Base-by-base conservation (phyloP, 2,888 invertebrate genomes). In the Chironomus tentans region DNA sequence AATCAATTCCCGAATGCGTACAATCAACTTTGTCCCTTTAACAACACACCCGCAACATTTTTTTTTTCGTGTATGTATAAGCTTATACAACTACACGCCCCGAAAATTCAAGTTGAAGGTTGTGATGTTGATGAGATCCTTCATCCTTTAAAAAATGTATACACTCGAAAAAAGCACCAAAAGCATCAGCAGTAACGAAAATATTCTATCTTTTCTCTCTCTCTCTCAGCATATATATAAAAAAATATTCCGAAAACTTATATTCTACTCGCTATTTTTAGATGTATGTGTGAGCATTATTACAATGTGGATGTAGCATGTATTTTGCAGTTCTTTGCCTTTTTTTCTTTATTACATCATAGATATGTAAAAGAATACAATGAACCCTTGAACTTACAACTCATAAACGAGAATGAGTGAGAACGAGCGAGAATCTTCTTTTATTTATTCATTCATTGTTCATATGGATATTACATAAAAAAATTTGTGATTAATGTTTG, bases 41-140 rank as follows among this genome's bases (percentile, higher is more conserved):
- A 18, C 18, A 56, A 22, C 15, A 68, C 46, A 68, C 68, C 13
- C 13, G 15, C 28, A 68, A n/a, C 28, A 46, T 18, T 3, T 65
- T 22, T 28, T 38, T 38, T 38, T 7, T 38, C 38, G 24, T 21
- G 4, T 46, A 38, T 38, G 71, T 22, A 62, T n/a, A 38, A 38
- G 38, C 38, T 38, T 38, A 38, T 10, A 38, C 38, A 38, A 38
- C 7, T 38, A 38, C 38, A 38, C 38, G 38, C 38, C 38, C 38
- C 38, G 7, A n/a, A 73, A 28, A 73, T 73, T 73, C 72, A 73
- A 73, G 72, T 73, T 73, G 72, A 73, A 73, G 72, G 72, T 73
- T 73, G 72, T 73, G 56, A 73, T 73, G 72, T 24, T 56, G 56
- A 56, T 56, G 56, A 65, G 68, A 68, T 56, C 50, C 50, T 62